A percentile compares a stretch with the other conserved stretches of the same genome.
Conservation (phyloP, 2,113 vertebrate species). For the Mobula birostris region DNA sequence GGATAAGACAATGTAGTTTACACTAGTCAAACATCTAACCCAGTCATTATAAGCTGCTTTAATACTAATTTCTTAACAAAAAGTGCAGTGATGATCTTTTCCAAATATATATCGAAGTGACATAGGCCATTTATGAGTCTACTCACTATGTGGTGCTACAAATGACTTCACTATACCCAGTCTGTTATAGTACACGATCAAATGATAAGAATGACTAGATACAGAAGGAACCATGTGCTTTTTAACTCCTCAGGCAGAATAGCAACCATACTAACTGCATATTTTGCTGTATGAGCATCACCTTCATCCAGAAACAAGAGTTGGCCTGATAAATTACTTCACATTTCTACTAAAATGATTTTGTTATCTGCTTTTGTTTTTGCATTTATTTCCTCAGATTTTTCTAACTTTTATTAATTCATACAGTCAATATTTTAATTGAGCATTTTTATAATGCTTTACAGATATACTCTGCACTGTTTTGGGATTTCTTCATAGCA, state of each 20-base stretch:
- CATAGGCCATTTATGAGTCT: neutral
- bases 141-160: constrained; percentile 2
- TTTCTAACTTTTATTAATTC: neutral
- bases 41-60: neutral
- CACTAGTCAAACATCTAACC: neutral
- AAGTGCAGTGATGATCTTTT: neutral
- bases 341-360: neutral
- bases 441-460: neutral
- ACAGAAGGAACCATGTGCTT: neutral
- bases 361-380: neutral
- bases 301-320: neutral
- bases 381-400: neutral
- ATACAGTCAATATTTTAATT: neutral
- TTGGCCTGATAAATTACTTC: neutral
- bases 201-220: neutral
- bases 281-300: neutral
- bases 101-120: neutral
- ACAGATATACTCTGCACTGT: neutral
- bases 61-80: constrained; percentile 2
- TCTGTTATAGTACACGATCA: neutral
- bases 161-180: neutral
- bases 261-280: neutral
- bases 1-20: neutral
- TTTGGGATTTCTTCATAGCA: neutral
- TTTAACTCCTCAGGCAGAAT: neutral